Evolutionary conservation across 1,140 invertebrate species (phyloP).

Genomic region (Diploscapter pachys): DNA sequence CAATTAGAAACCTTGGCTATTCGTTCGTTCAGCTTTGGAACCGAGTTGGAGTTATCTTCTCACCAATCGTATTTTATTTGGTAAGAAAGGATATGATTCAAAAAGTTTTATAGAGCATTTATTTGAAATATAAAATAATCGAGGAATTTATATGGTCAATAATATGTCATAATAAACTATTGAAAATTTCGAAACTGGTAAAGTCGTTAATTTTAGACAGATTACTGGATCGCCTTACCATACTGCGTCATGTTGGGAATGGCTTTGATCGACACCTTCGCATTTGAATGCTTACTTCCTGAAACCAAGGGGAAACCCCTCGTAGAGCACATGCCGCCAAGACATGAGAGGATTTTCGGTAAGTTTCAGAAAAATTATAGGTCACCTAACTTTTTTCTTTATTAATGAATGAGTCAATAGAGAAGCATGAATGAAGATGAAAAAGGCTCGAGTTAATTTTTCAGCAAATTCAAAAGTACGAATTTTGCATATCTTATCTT

Average conservation of each 20-base stretch:
- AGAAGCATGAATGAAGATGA: too few relatives aligned
- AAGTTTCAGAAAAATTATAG: neutral
- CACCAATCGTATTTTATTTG: slow-evolving; percentile 36
- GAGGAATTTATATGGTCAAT: neutral
- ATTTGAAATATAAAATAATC: neutral
- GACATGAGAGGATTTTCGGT: slow-evolving; percentile 15
- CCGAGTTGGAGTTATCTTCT: slow-evolving; percentile 29
- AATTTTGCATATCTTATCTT: too few relatives aligned
- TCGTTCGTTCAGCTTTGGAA: slow-evolving; percentile 30
- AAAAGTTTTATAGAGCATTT: neutral
- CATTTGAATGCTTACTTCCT: slow-evolving; percentile 29
- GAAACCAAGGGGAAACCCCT: slow-evolving; percentile 33
- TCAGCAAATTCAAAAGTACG: too few relatives aligned
- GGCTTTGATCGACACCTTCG: slow-evolving; percentile 17
- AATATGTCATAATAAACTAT: neutral
- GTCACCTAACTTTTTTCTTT: neutral
- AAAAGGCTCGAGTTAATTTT: too few relatives aligned
- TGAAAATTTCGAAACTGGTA: slow-evolving; percentile 1
- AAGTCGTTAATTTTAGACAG: slow-evolving; percentile 22
- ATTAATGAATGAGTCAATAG: too few relatives aligned
- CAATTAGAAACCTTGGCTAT: slow-evolving; percentile 34
- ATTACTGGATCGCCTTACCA: slow-evolving; percentile 31
- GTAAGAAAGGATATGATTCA: slow-evolving; percentile 6
- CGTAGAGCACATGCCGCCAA: slow-evolving; percentile 33
- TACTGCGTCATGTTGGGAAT: slow-evolving; percentile 28